Conservation (phyloP, 2,797 vertebrate species). For the Allobates femoralis region DNA sequence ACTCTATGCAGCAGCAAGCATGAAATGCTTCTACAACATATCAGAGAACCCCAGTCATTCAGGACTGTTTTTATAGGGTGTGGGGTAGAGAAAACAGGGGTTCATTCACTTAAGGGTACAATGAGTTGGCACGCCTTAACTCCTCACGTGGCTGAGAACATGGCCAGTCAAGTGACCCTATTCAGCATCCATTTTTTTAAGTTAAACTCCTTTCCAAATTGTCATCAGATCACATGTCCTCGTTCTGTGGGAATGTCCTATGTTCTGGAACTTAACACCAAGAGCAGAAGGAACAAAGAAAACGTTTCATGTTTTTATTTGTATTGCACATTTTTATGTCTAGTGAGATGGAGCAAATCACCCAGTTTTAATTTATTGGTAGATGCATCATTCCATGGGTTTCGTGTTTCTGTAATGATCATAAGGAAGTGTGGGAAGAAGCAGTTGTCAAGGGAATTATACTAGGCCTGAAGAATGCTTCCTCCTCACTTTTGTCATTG, state of each 20-base stretch:
- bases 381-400: slow-evolving; percentile 40
- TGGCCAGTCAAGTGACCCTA: slow-evolving; percentile 6
- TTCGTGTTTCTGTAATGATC: slow-evolving; percentile 52
- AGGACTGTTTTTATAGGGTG: background rate
- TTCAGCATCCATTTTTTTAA: background rate
- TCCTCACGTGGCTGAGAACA: slow-evolving; percentile 21
- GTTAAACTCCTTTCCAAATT: background rate
- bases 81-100: background rate
- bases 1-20: slow-evolving; percentile 43
- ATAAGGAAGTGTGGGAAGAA: slow-evolving; percentile 1
- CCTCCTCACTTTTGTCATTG: background rate
- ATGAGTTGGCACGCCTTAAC: slow-evolving; percentile 42
- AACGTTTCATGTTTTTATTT: slow-evolving; percentile 19
- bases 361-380: slow-evolving; percentile 57
- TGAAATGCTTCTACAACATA: slow-evolving; percentile 15
- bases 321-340: slow-evolving; percentile 37
- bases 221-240: background rate
- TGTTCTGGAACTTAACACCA: background rate
- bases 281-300: background rate
- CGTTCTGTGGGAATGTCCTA: background rate
- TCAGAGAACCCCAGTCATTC: background rate
- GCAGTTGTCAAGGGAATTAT: background rate
- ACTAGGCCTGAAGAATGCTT: slow-evolving; percentile 15
- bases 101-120: background rate
- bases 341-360: background rate